Conservation (phyloP, 2,113 vertebrate genomes). For the Cochlearius cochlearius region DNA sequence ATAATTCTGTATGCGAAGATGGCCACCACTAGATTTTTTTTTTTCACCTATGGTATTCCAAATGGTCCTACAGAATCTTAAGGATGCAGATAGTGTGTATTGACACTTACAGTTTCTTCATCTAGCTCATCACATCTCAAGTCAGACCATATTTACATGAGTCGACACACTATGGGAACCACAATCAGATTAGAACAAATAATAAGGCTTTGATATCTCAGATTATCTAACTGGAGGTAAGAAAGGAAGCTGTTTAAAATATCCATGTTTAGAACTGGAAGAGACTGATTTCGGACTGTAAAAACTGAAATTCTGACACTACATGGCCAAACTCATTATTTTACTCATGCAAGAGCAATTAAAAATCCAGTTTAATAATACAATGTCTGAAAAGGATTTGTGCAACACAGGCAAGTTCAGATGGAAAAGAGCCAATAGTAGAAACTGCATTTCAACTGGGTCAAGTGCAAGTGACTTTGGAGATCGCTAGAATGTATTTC, state of each 20-base stretch:
- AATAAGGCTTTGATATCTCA: neutral
- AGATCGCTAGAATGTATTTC: slow-evolving; percentile 8
- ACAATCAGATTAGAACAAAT: neutral
- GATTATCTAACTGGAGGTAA: neutral
- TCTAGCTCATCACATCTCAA: neutral
- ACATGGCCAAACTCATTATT: neutral
- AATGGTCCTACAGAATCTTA: neutral
- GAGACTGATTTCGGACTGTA: neutral
- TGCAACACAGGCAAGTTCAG: neutral
- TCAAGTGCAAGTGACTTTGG: neutral
- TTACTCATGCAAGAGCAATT: neutral
- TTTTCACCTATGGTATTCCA: neutral
- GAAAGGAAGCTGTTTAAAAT: neutral
- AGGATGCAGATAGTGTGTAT: neutral
- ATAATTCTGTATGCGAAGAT: neutral
- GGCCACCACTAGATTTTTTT: neutral
- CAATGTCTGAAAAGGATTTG: neutral
- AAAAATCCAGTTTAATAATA: neutral
- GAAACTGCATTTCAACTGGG: neutral
- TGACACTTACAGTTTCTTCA: neutral
- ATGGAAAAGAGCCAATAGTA: neutral
- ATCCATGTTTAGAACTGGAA: neutral
- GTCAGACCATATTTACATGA: neutral
- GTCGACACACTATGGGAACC: neutral
- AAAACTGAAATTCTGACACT: neutral